Base-by-base conservation (phyloP, 2,888 invertebrate genomes). In the Trissolcus brochymenae region DNA sequence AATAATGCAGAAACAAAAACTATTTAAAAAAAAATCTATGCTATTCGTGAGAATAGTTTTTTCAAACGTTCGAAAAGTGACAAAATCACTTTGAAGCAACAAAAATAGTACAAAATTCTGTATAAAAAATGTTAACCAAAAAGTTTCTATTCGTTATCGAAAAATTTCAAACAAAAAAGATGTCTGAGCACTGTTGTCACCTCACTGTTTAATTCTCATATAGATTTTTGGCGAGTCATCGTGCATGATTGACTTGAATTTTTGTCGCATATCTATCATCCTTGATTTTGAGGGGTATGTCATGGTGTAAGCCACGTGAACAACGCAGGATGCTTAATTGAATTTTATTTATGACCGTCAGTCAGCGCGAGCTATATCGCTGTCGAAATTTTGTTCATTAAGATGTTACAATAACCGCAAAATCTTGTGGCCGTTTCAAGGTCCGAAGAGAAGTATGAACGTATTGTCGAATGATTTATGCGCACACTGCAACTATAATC, bases 171-270 rank as follows among this genome's bases (percentile, higher is more conserved):
- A 35, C 11, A 35, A 35, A 35, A 35, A 35, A 35, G 9, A 35
- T 11, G 35, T 35, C 11, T 9, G 35, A 2, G 2, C 6, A 35
- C 35, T 35, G 35, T 35, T 35, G 35, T 35, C 35, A 35, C 35
- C 11, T 11, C 2, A 35, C 35, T 35, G 6, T 25, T 35, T 35
- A 1, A 35, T 35, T 9, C 35, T 35, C 46, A 16, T 72, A 43
- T 67, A 65, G 59, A 51, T 16, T 16, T 40, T 49, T 55, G 55
- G 66, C 71, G 60, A 77, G 72, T 77, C 77, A 77, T 73, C 68
- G 67, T 60, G 60, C 77, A 65, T 77, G 77, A 77, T 73, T 77
- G 73, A 77, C 77, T 73, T 53, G 60, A 67, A 73, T 73, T 77
- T 73, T 68, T 74, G 55, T 53, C 65, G 73, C 50, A 66, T 76